Base-by-base conservation (phyloP, 2,113 vertebrate genomes). In the Perognathus longimembris region DNA sequence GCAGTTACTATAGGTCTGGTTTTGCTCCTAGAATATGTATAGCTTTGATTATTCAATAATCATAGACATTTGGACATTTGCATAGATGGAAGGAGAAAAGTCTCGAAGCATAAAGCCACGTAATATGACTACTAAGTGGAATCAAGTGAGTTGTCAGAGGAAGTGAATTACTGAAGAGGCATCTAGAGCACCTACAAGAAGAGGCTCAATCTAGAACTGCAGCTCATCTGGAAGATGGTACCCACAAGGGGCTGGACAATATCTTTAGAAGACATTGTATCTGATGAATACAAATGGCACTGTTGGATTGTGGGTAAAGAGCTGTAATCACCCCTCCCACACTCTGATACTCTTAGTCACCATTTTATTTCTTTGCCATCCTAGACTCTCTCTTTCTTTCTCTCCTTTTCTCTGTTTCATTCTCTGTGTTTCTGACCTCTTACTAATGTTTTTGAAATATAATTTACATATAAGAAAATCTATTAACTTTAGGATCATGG, bases 381-480 rank as follows among this genome's bases (percentile, higher is more conserved):
- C 45, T 21, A 75, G 6, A 9, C n/a, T 36, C 15, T 30, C 15
- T 32, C 50, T 36, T 7, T 21, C 70, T 70, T n/a, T 38, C 2
- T 22, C 34, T 7, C 10, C 15, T 45, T 21, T 17, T 61, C 57
- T 21, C 77, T 40, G 1, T 66, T 3, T 83, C 26, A 54, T 17
- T 78, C 14, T 67, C 22, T 69, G 6, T 54, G 50, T 54, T 15
- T 54, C 50, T 54, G 50, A 45, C 34, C 40, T 45, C 22, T 90
- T 50, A 0, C 54, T 17, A 78, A 6, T 87, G 88, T 78, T 78
- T 66, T 79, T 83, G 4, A 74, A 82, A 15, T 63, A 30, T 69
- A 66, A 75, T 42, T 90, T 84, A 66, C 69, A 36, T 66, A n/a
- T 3, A 96, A 54, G n/a, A 50, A 75, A 69, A 50, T 66, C 54